These are phyloP conservation scores for Lophura nycthemera DNA, from an alignment of 2,113 vertebrate species.

Conservation along the genomic window DNA sequence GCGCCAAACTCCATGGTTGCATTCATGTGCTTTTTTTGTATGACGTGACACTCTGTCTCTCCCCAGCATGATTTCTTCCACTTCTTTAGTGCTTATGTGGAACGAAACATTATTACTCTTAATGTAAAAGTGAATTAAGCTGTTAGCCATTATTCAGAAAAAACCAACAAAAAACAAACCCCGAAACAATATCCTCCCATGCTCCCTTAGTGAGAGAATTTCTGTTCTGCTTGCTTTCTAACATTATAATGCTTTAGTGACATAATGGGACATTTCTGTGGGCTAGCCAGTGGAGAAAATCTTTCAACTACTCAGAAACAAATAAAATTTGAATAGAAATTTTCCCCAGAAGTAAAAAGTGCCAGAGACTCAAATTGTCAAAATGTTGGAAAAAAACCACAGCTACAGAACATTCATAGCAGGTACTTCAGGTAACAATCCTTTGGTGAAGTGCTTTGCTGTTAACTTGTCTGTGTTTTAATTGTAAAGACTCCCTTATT, in stretches of 20 bases:
- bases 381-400: background rate
- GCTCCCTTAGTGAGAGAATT: background rate
- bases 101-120: background rate
- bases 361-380: background rate
- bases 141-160: background rate
- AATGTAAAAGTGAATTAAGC: background rate
- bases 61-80: background rate
- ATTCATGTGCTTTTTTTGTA: background rate
- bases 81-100: background rate
- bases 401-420: background rate
- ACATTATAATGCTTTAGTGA: background rate
- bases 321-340: background rate
- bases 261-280: background rate
- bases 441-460: background rate
- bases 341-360: background rate
- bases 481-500: background rate
- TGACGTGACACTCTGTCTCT: background rate
- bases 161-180: background rate
- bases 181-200: background rate
- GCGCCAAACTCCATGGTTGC: background rate
- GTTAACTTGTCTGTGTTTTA: background rate
- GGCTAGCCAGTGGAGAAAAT: background rate
- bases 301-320: background rate
- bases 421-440: background rate
- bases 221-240: background rate